Base-by-base conservation (phyloP, 2,888 invertebrate species). In the Nemurella pictetii region DNA sequence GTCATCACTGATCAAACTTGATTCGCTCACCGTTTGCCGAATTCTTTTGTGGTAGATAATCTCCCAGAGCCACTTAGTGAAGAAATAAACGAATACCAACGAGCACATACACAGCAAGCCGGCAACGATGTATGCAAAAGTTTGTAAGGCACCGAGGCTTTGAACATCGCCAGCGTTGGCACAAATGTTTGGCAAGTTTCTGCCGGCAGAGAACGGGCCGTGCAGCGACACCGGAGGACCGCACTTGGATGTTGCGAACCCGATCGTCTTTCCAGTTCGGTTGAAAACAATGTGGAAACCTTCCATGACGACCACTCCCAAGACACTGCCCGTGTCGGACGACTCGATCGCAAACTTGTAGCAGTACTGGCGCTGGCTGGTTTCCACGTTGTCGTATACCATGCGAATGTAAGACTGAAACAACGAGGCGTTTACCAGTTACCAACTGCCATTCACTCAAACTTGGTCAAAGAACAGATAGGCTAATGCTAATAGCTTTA, bases 251-350 rank as follows among this genome's bases (percentile, higher is more conserved):
- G 90, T 89, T 82, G 89, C 89, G 88, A 91, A 92, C 36, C 91
- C 91, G 27, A 92, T 91, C 90, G 91, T 91, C 84, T 90, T 90
- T 20, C 90, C 90, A 29, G 92, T 91, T 86, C 91, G 89, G 87
- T 92, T 92, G 89, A 92, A 92, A 83, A 77, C 85, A 88, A 92
- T 91, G 90, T 91, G 88, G 73, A 92, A 89, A 3, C 92, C 92
- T 87, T 92, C 92, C 91, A 92, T 91, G 0, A 91, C 92, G 0
- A 91, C 91, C 84, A 92, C 92, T 0, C 92, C 92, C 27, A 92
- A 88, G 0, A 92, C 91, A 0, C 91, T 92, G 84, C 91, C 91
- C 0, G 89, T 88, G 0, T 90, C 90, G 0, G 91, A 91, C 0
- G 90, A 89, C 80, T 92, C 91, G 0, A 92, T 87, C 0, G 92